phyloP scores from a whole-genome alignment of 1,140 invertebrate genomes.

The Galendromus occidentalis region DNA sequence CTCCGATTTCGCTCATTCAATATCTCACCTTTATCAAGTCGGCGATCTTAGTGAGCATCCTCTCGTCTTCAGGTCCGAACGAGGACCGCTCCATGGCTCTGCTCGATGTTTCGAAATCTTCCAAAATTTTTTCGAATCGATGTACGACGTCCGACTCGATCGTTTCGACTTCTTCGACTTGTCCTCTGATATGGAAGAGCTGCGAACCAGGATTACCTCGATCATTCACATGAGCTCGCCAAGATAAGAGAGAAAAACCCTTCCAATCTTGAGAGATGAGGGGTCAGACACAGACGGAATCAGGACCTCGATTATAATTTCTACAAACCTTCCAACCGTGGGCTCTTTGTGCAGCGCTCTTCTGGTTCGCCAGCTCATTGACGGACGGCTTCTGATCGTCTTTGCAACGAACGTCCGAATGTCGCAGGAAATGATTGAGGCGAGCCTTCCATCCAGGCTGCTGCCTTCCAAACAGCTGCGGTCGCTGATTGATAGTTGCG shows the following conservation, averaged over 20 bases:
- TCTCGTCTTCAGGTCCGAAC: constrained; percentile 29
- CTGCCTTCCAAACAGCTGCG: constrained; percentile 29
- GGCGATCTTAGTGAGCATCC: constrained; percentile 46
- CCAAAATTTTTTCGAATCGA: constrained; percentile 14
- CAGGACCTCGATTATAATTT: too few relatives aligned
- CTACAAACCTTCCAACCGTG: constrained; percentile 80
- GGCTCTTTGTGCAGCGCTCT: constrained; percentile 62
- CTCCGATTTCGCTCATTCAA: constrained; percentile 10
- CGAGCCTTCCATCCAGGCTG: constrained; percentile 38
- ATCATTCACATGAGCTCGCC: too few relatives aligned
- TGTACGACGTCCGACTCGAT: constrained; percentile 12
- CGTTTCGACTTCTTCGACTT: constrained; percentile 73
- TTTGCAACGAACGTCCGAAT: constrained; percentile 58
- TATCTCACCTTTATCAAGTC: constrained; percentile 54
- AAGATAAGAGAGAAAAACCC: too few relatives aligned
- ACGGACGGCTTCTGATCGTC: constrained; percentile 60
- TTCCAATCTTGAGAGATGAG: too few relatives aligned
- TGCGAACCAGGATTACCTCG: background rate
- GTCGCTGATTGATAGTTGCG: constrained; percentile 23
- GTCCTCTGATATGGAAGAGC: constrained; percentile 54
- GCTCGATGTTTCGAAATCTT: constrained; percentile 14
- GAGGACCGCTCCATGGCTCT: background rate
- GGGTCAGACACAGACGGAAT: too few relatives aligned
- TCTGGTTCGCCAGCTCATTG: constrained; percentile 69
- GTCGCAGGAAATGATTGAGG: constrained; percentile 61